Evolutionary conservation across 35 echinoderm and acorn worm genomes (phyloP), one percentile per base, ranked within the genome.

Genomic region (Heliocidaris erythrogramma): DNA sequence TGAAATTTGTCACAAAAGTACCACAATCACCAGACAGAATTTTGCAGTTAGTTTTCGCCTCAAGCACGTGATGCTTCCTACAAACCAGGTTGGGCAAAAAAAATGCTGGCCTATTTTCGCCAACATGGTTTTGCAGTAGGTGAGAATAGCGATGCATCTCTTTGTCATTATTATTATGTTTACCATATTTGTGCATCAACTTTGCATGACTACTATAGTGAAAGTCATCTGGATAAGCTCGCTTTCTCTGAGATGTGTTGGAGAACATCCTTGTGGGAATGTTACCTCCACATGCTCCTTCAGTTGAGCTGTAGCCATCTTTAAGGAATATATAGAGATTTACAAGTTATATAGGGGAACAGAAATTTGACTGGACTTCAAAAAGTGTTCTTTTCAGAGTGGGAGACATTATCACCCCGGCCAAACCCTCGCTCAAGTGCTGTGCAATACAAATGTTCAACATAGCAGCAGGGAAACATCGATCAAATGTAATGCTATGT

Each of bases 271-370:
- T 78, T 18, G 65, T 78, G 65, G 65, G 65, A 89, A 32, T 89
- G 87, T 89, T 89, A 48, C 87, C 87, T 89, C 87, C 87, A 89
- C 87, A 89, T 32, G 29, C 47, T 89, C 47, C 32, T 89, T 89
- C 31, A 89, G 87, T 31, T 27, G 47, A 89, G 87, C 27, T 86
- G n/a, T 30, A 86, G 85, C 24, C 87, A 47, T 48, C 87, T 89
- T 78, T 78, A 78, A 78, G 27, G 65, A 78, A 78, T 78, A 78
- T 24, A 78, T 24, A 78, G 27, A 78, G 18, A 78, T 27, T 27
- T 78, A 78, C 65, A 78, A 78, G 65, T 78, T 78, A 78, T n/a
- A 89, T n/a, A 16, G 87, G 87, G 47, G 87, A 89, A 32, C 31
- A 89, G 47, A 89, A 35, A 32, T 86, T 6, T 9, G 85, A 30